Conservation (phyloP, 2,888 invertebrate species). For the Agrochola lychnidis region DNA sequence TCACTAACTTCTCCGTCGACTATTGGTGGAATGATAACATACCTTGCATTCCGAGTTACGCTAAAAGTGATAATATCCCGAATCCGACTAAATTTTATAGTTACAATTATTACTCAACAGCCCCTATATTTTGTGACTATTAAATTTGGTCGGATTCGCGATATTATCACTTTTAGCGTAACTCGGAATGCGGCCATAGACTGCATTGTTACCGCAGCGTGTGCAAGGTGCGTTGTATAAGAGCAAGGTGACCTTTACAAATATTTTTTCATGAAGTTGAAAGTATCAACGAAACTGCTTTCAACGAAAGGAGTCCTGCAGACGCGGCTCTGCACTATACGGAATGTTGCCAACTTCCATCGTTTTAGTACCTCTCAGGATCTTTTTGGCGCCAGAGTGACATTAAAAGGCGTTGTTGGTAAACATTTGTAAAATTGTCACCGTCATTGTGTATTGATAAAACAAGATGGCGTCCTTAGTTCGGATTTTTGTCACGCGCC, state of each 20-base stretch:
- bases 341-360: background rate
- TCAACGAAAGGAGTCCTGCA: background rate
- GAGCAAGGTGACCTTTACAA: background rate
- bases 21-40: constrained; percentile 43
- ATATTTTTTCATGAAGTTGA: background rate
- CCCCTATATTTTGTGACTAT: too few species aligned
- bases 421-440: background rate
- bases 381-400: too few species aligned
- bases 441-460: background rate
- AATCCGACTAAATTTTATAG: too few species aligned
- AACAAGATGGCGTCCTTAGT: background rate
- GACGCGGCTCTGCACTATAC: background rate
- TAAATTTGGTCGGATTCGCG: too few species aligned
- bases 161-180: too few species aligned
- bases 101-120: too few species aligned
- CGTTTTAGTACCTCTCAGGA: background rate
- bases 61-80: too few species aligned
- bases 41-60: too few species aligned
- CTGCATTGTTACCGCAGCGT: constrained; percentile 17
- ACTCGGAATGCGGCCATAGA: background rate
- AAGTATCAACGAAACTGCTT: background rate
- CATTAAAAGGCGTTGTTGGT: background rate
- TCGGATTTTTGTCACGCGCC: too few species aligned
- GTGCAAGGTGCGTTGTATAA: background rate
- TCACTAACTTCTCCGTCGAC: constrained; percentile 15